Conservation (phyloP, 2,797 vertebrate species). For the Sebastes trivittatus region DNA sequence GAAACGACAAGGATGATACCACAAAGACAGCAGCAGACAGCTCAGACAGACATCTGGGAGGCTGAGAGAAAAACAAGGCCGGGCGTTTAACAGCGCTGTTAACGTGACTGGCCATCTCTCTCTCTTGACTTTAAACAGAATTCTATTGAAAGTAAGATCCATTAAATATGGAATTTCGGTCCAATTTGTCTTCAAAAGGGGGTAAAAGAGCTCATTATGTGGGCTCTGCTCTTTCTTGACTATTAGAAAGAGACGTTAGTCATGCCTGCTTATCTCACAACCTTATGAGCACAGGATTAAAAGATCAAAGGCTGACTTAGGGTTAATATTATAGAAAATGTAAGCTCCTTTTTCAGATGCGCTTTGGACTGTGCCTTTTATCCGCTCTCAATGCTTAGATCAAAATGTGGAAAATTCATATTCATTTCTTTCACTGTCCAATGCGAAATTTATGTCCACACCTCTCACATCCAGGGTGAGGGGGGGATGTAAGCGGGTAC, state of each 20-base stretch:
- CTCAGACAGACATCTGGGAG: conserved; percentile 49
- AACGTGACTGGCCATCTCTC: conserved; percentile 47
- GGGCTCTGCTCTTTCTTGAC: conserved; percentile 86
- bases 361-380: conserved; percentile 79
- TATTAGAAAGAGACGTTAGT: conserved; percentile 94
- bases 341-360: conserved; percentile 86
- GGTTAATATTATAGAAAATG: conserved; percentile 91
- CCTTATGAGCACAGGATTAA: conserved; percentile 97
- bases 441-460: conserved; percentile 74
- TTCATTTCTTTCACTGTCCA: conserved; percentile 77
- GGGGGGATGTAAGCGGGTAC: conserved; percentile 52
- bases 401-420: conserved; percentile 79
- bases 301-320: conserved; percentile 97
- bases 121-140: conserved; percentile 67
- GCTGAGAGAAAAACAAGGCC: conserved; percentile 41
- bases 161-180: conserved; percentile 85
- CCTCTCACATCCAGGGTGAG: conserved; percentile 63
- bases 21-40: conserved; percentile 54
- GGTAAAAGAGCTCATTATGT: conserved; percentile 88
- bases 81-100: conserved; percentile 25
- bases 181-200: conserved; percentile 87
- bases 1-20: conserved; percentile 36
- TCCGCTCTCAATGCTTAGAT: conserved; percentile 75
- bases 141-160: conserved; percentile 78
- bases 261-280: conserved; percentile 96